A percentile compares a stretch with the other conserved stretches of the same genome.
Conservation (phyloP, 2,797 vertebrate genomes). For the Oreonectes daqikongensis region DNA sequence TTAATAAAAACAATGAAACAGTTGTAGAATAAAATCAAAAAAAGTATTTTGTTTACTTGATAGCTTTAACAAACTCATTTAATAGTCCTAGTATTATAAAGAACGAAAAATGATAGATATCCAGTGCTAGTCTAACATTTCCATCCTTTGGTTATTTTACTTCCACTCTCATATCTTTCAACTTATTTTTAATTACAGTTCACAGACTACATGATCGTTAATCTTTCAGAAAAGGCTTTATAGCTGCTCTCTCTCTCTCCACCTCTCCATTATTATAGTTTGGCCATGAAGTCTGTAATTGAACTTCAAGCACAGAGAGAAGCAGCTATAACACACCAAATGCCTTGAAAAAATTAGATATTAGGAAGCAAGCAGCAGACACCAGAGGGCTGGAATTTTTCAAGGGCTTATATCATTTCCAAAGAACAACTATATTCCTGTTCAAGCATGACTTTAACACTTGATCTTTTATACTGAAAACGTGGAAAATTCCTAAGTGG, state of each 20-base stretch:
- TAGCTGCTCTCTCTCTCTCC: slow-evolving; percentile 72
- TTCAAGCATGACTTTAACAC: slow-evolving; percentile 63
- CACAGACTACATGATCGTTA: slow-evolving; percentile 74
- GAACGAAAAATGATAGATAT: slow-evolving; percentile 40
- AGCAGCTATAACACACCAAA: slow-evolving; percentile 70
- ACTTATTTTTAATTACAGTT: slow-evolving; percentile 82
- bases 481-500: slow-evolving; percentile 43
- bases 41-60: not conserved
- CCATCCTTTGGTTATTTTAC: slow-evolving; percentile 42
- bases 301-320: slow-evolving; percentile 70
- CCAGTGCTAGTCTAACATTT: slow-evolving; percentile 38
- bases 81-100: slow-evolving; percentile 14
- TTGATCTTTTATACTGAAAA: slow-evolving; percentile 13
- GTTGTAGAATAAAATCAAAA: too few relatives aligned
- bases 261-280: slow-evolving; percentile 82
- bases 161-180: slow-evolving; percentile 52
- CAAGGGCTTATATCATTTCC: slow-evolving; percentile 66
- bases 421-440: slow-evolving; percentile 64
- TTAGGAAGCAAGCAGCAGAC: slow-evolving; percentile 50
- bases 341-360: slow-evolving; percentile 61
- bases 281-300: slow-evolving; percentile 79
- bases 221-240: slow-evolving; percentile 82
- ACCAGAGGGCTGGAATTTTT: slow-evolving; percentile 63
- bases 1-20: not conserved
- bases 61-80: slow-evolving; percentile 17